A percentile compares a stretch with the other conserved stretches of the same genome.
Conservation (phyloP, 2,888 invertebrate species). For the Calameuta pallipes region DNA sequence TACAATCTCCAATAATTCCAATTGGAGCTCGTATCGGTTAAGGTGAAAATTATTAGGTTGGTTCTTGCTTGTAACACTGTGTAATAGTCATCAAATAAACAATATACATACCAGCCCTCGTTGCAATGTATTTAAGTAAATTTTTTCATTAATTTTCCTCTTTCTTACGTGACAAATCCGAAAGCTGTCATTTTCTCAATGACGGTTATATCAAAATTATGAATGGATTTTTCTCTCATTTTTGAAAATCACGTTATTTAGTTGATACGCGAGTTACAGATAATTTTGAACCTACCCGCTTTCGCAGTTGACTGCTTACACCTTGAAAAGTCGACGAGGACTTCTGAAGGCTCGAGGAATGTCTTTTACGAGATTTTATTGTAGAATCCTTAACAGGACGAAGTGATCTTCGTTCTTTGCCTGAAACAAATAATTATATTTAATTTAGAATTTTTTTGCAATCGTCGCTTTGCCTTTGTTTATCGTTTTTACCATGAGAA, state of each 20-base stretch:
- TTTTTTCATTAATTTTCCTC: background rate
- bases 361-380: background rate
- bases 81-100: conserved; percentile 42
- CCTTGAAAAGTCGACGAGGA: background rate
- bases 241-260: conserved; percentile 15
- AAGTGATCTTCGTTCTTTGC: background rate
- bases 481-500: background rate
- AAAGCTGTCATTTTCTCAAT: background rate
- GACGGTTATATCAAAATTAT: background rate
- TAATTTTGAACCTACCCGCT: conserved; percentile 45
- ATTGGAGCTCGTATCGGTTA: background rate
- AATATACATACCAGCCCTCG: conserved; percentile 22
- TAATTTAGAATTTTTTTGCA: background rate
- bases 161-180: background rate
- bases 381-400: background rate
- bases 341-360: background rate
- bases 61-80: conserved; percentile 39
- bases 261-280: conserved; percentile 28
- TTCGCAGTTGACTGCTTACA: conserved; percentile 24
- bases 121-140: background rate
- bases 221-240: background rate
- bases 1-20: background rate
- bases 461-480: background rate
- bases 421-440: background rate
- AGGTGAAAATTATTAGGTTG: conserved; percentile 14